phyloP scores from a whole-genome alignment of 2,888 invertebrate genomes.

The Drosophila subquinaria region DNA sequence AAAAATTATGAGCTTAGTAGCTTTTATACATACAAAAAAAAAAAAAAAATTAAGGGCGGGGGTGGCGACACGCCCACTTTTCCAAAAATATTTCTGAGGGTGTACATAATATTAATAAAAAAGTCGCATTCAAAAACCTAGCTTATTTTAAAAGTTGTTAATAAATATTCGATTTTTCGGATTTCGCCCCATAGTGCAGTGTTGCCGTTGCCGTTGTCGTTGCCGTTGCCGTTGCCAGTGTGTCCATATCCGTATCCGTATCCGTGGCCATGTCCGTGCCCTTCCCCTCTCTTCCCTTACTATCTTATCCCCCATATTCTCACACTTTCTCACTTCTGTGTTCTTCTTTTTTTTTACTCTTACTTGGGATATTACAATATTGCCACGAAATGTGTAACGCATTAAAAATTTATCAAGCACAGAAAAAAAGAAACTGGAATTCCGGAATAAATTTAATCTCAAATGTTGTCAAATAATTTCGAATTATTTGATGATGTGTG shows the following conservation, averaged over 20 bases:
- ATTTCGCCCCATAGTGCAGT: too few relatives aligned
- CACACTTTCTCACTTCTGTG: slow-evolving; percentile 5
- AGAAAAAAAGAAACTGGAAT: background rate
- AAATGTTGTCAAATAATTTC: background rate
- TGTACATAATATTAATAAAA: too few relatives aligned
- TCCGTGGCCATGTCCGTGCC: slow-evolving; percentile 68
- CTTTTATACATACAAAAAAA: too few relatives aligned
- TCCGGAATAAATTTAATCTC: background rate
- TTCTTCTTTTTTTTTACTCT: too few relatives aligned
- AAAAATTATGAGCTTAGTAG: too few relatives aligned
- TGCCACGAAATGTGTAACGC: background rate
- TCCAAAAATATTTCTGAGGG: too few relatives aligned
- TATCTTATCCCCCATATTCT: background rate
- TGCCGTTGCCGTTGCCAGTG: slow-evolving; percentile 17
- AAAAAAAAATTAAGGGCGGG: too few relatives aligned
- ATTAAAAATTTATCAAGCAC: background rate
- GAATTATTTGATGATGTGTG: background rate
- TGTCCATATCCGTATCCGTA: slow-evolving; percentile 59
- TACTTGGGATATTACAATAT: background rate
- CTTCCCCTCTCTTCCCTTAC: background rate
- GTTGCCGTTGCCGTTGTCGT: too few relatives aligned
- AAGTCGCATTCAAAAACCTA: too few relatives aligned
- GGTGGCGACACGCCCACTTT: too few relatives aligned
- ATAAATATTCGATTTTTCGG: too few relatives aligned
- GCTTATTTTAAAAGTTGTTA: too few relatives aligned